Percentiles rank a stretch among this genome's conserved stretches.
These are phyloP conservation scores for Cataglyphis livida DNA, from an alignment of 2,888 invertebrate genomes.

Conservation along the genomic window DNA sequence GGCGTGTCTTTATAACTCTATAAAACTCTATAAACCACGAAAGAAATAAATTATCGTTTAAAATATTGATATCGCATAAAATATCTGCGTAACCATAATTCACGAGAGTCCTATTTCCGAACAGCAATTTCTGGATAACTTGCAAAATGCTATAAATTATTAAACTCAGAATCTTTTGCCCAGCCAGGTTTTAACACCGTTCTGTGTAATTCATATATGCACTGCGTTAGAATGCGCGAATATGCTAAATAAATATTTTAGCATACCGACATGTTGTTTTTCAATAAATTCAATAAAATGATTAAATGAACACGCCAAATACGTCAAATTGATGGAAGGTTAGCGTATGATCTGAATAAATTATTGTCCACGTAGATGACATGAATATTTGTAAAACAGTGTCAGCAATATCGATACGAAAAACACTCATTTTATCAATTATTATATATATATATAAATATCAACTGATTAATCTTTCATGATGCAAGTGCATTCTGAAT, in stretches of 20 bases:
- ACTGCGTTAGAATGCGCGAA: constrained; percentile 2
- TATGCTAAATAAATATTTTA: constrained; percentile 35
- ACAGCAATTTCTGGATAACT: constrained; percentile 25
- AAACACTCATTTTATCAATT: constrained; percentile 25
- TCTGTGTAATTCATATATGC: constrained; percentile 22
- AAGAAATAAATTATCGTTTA: constrained; percentile 50
- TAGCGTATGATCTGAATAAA: constrained; percentile 43
- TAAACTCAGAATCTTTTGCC: constrained; percentile 1
- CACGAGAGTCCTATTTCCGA: constrained; percentile 8
- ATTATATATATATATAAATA: constrained; percentile 39
- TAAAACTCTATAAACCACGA: constrained; percentile 28
- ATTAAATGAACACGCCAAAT: constrained; percentile 33
- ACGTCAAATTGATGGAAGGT: constrained; percentile 28
- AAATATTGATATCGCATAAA: constrained; percentile 27
- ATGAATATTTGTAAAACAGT: constrained; percentile 15
- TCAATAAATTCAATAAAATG: constrained; percentile 37
- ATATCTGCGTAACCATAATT: constrained; percentile 5
- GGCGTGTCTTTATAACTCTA: not conserved
- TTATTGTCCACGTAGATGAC: constrained; percentile 12
- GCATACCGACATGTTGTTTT: constrained; percentile 5
- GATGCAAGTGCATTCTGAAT: not conserved
- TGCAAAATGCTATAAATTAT: constrained; percentile 41
- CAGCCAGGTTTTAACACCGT: constrained; percentile 23
- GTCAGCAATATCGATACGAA: constrained; percentile 23
- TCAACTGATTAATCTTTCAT: constrained; percentile 24